These are phyloP conservation scores for Apoda limacodes DNA, from an alignment of 2,888 invertebrate genomes.

Conservation along the genomic window DNA sequence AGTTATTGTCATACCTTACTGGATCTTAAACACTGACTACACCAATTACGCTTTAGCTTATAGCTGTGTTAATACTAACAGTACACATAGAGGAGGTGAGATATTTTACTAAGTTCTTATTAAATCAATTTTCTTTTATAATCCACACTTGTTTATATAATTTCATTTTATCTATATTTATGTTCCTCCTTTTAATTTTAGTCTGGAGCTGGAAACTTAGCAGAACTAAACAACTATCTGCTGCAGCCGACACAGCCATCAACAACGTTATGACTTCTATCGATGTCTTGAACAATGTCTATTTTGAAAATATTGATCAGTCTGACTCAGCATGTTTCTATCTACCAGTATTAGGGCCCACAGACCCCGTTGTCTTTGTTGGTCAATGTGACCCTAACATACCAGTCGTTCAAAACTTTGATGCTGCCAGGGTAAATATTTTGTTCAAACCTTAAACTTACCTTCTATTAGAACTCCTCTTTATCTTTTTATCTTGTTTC, in stretches of 20 bases:
- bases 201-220: slow-evolving; percentile 53
- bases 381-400: slow-evolving; percentile 39
- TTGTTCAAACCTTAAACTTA: slow-evolving; percentile 4
- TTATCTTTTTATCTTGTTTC: too few species aligned
- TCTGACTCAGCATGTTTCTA: slow-evolving; percentile 37
- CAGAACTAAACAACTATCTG: slow-evolving; percentile 27
- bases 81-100: slow-evolving; percentile 42
- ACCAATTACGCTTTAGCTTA: slow-evolving; percentile 70
- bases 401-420: slow-evolving; percentile 30
- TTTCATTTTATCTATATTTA: too few species aligned
- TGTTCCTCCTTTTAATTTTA: slow-evolving; percentile 23
- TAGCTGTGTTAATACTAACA: slow-evolving; percentile 63
- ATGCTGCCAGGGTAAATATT: slow-evolving; percentile 27
- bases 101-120: too few species aligned
- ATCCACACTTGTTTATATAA: too few species aligned
- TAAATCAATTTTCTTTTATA: too few species aligned
- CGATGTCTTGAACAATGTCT: slow-evolving; percentile 30
- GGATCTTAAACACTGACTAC: slow-evolving; percentile 67
- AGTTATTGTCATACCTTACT: slow-evolving; percentile 33
- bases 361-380: slow-evolving; percentile 30
- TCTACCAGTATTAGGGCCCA: slow-evolving; percentile 30
- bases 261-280: slow-evolving; percentile 25
- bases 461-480: background rate
- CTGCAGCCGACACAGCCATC: slow-evolving; percentile 25
- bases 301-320: slow-evolving; percentile 33